Conservation (phyloP, 1,140 invertebrate species). For the Zaprionus nigranus region DNA sequence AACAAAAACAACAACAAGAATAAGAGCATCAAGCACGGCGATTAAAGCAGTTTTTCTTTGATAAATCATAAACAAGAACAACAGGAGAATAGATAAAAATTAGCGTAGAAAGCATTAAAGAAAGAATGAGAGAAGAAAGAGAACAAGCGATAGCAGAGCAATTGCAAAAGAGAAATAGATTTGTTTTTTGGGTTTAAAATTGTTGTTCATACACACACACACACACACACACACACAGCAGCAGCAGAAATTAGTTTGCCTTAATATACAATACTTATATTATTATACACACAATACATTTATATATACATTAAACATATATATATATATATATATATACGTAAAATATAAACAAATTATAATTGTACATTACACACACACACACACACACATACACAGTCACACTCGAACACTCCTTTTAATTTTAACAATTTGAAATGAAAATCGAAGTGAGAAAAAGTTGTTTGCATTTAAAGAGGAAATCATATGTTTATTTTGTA, state of each 20-base stretch:
- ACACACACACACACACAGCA: constrained; percentile 13
- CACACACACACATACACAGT: too few relatives aligned
- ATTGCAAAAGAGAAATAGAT: constrained; percentile 14
- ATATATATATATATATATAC: constrained; percentile 26
- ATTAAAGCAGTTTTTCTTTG: constrained; percentile 52
- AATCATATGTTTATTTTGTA: constrained; percentile 46
- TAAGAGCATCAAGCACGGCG: constrained; percentile 36
- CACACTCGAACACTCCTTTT: constrained; percentile 9
- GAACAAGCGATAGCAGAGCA: constrained; percentile 14
- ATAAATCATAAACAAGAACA: constrained; percentile 21
- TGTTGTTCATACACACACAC: constrained; percentile 45
- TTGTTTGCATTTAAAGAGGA: constrained; percentile 35
- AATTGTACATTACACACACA: constrained; percentile 11
- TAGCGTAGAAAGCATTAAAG: constrained; percentile 22
- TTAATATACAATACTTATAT: constrained; percentile 40
- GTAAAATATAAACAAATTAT: constrained; percentile 39
- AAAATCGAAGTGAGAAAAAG: constrained; percentile 14
- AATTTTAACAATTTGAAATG: constrained; percentile 33
- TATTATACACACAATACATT: constrained; percentile 25
- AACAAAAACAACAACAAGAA: constrained; percentile 35
- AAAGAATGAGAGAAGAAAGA: constrained; percentile 5
- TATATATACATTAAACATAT: constrained; percentile 44
- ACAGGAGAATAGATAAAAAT: constrained; percentile 31
- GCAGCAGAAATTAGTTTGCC: constrained; percentile 32
- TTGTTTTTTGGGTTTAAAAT: constrained; percentile 22